phyloP scores from a whole-genome alignment of 1,140 invertebrate genomes.

The Brachionus rubens region DNA sequence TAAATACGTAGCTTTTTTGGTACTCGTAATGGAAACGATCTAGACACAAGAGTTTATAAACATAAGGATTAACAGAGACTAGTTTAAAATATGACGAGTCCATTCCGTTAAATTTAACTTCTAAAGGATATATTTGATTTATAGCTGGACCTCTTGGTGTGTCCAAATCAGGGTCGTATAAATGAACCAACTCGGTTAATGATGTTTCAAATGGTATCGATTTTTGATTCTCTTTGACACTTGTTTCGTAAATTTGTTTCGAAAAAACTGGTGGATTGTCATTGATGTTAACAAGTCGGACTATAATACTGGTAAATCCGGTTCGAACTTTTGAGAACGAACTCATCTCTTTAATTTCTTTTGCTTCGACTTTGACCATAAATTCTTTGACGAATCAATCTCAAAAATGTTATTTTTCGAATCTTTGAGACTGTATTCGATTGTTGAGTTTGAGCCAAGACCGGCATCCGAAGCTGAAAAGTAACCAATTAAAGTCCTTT shows the following conservation, averaged over 20 bases:
- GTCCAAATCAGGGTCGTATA: constrained; percentile 27
- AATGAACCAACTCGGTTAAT: neutral
- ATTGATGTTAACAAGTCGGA: constrained; percentile 22
- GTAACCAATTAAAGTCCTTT: constrained; percentile 4
- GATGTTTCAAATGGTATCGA: neutral
- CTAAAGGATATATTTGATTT: constrained; percentile 28
- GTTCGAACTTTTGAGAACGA: constrained; percentile 25
- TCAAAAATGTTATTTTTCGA: neutral
- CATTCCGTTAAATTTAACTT: neutral
- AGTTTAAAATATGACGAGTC: constrained; percentile 16
- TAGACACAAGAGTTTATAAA: constrained; percentile 6
- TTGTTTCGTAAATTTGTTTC: neutral
- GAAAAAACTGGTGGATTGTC: constrained; percentile 20
- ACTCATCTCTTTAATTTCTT: neutral
- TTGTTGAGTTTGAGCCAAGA: constrained; percentile 15
- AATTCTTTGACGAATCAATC: constrained; percentile 11
- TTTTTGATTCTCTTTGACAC: constrained; percentile 21
- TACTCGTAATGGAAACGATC: constrained; percentile 26
- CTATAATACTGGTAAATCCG: constrained; percentile 12
- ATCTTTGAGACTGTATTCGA: neutral
- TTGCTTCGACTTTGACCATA: constrained; percentile 3
- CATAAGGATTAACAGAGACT: neutral
- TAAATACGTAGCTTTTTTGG: neutral
- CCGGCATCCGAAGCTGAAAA: constrained; percentile 25
- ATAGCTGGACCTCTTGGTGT: neutral